These are phyloP conservation scores for Myrmophylax atrothorax DNA, from an alignment of 2,113 vertebrate species.

Conservation along the genomic window DNA sequence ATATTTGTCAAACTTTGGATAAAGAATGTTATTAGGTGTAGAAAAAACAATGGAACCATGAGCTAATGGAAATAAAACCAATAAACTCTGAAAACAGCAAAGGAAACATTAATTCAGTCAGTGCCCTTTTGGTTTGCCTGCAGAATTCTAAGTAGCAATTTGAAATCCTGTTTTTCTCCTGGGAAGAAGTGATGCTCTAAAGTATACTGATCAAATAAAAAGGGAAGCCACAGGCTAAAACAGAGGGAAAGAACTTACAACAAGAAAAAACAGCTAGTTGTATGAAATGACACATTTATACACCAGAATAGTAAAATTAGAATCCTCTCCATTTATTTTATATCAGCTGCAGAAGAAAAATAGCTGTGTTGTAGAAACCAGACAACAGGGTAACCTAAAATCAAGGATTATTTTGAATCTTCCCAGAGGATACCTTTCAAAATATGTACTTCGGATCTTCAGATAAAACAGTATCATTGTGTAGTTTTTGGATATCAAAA, in stretches of 20 bases:
- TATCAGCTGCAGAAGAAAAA: conserved; percentile 69
- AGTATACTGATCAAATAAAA: conserved; percentile 84
- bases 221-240: conserved; percentile 73
- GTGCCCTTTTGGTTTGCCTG: conserved; percentile 69
- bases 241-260: conserved; percentile 76
- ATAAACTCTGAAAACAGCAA: conserved; percentile 67
- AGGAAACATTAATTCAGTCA: conserved; percentile 77
- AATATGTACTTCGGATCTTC: background rate
- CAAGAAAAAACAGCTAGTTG: conserved; percentile 80
- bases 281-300: conserved; percentile 80
- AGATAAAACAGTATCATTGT: background rate
- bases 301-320: conserved; percentile 76
- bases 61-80: conserved; percentile 75
- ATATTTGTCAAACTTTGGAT: conserved; percentile 18
- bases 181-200: conserved; percentile 78
- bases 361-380: conserved; percentile 44
- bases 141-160: conserved; percentile 77
- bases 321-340: conserved; percentile 66
- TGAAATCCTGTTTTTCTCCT: conserved; percentile 77
- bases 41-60: conserved; percentile 48
- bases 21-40: conserved; percentile 45
- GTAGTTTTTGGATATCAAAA: background rate
- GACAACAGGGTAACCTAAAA: conserved; percentile 52
- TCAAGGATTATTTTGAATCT: conserved; percentile 50
- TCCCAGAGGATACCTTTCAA: conserved; percentile 17